Evolutionary conservation across 1,140 invertebrate genomes (phyloP), one percentile per base, ranked within the genome.

Genomic region (Microplitis mediator): DNA sequence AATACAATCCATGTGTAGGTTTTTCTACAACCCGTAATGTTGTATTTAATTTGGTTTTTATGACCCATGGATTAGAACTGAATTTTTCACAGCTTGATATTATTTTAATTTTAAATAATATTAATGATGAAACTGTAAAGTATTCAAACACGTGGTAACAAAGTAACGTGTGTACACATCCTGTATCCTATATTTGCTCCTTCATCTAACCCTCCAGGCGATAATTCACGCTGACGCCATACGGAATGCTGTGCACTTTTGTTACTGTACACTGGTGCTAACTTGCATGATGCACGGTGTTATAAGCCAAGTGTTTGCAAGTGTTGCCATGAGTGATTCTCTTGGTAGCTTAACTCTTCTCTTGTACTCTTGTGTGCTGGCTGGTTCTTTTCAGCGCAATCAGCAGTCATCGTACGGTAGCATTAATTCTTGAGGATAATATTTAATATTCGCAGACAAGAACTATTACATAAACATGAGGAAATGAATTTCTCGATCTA

Each of bases 201-300:
- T 52, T 51, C 13, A 34, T 64, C 39, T 64, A 71, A 32, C 45
- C 60, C 69, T 50, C 69, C 52, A 32, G 61, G 52, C 45, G 50
- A 67, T 72, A 72, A 72, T 67, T 72, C 71, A 72, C 63, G 23
- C 45, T 31, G 4, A 72, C 71, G 64, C 71, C 71, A 72, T 62
- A 67, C 64, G 58, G 63, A 34, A 60, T 50, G 34, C 16, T 52
- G 45, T 50, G 50, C 60, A 34, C 60, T 71, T 71, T 51, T 62
- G 71, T 62, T 64, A 72, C 61, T 50, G 39, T 31, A 3, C 51
- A 45, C 32, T 45, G 34, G 23, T 23, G 23, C 23, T 23, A 23
- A 23, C 23, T 23, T 45, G 39, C 39, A 45, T 45, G 39, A 45
- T 45, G 6, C 54, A 66, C 67, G 67, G 58, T 35, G 50, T 52